phyloP scores from a whole-genome alignment of 1,140 invertebrate species.

The Formica exsecta region DNA sequence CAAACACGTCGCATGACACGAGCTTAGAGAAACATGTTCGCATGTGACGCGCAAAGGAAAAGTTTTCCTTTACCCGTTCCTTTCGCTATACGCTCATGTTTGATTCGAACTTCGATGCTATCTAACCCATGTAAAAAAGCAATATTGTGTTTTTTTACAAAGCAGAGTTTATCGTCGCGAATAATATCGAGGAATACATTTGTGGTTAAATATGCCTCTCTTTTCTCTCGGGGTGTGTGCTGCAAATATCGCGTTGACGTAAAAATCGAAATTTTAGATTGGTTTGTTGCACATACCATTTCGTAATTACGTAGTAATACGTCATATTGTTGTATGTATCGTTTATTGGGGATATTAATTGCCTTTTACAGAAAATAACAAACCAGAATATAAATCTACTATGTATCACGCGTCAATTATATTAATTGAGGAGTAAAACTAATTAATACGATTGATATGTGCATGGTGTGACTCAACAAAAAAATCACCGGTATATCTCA shows the following conservation, averaged over 20 bases:
- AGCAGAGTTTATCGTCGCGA: not conserved
- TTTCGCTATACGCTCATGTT: not conserved
- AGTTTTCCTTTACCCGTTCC: constrained; percentile 30
- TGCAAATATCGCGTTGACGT: not conserved
- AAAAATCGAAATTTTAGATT: constrained; percentile 16
- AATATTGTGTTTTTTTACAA: constrained; percentile 6
- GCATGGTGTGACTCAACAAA: not conserved
- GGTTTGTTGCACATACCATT: not conserved
- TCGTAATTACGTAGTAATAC: not conserved
- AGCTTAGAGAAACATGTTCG: not conserved
- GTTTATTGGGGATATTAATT: constrained; percentile 5
- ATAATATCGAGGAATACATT: not conserved
- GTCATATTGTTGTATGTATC: not conserved
- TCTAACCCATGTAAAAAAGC: not conserved
- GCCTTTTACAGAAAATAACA: not conserved
- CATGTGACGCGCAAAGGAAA: not conserved
- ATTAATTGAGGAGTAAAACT: not conserved
- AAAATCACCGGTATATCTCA: not conserved
- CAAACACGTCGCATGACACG: constrained; percentile 6
- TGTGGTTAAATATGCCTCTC: not conserved
- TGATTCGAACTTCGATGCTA: constrained; percentile 17
- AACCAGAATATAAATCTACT: not conserved
- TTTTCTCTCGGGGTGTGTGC: not conserved
- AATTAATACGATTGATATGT: not conserved
- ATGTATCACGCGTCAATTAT: not conserved